phyloP scores from a whole-genome alignment of 1,140 invertebrate species.

The Tetramorium parvispinum region DNA sequence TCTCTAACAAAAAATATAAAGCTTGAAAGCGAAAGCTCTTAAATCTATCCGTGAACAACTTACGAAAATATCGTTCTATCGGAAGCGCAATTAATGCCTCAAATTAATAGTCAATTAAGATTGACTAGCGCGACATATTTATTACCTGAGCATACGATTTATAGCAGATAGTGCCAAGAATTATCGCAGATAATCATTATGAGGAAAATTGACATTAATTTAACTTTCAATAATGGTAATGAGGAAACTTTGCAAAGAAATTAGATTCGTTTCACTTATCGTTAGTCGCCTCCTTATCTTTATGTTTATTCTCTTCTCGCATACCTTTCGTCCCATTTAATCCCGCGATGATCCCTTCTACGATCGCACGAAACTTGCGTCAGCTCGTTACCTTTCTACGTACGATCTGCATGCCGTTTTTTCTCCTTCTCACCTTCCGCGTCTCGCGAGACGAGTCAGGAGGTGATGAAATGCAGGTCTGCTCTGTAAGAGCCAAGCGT shows the following conservation, averaged over 20 bases:
- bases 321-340: constrained; percentile 36
- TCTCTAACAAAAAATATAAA: neutral
- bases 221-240: neutral
- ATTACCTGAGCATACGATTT: neutral
- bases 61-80: neutral
- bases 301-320: no score
- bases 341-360: neutral
- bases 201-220: neutral
- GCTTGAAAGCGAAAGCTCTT: neutral
- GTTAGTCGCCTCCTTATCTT: neutral
- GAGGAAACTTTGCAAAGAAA: neutral
- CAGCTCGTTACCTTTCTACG: neutral
- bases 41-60: neutral
- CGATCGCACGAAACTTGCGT: neutral
- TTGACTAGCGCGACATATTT: neutral
- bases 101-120: neutral
- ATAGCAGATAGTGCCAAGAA: neutral
- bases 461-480: neutral
- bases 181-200: neutral
- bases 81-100: neutral
- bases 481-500: neutral
- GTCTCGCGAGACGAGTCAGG: neutral
- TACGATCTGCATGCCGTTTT: neutral
- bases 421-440: neutral
- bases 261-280: neutral